A percentile compares a stretch with the other conserved stretches of the same genome.
phyloP scores from a whole-genome alignment of 1,140 invertebrate genomes.

The Epicauta chinensis region DNA sequence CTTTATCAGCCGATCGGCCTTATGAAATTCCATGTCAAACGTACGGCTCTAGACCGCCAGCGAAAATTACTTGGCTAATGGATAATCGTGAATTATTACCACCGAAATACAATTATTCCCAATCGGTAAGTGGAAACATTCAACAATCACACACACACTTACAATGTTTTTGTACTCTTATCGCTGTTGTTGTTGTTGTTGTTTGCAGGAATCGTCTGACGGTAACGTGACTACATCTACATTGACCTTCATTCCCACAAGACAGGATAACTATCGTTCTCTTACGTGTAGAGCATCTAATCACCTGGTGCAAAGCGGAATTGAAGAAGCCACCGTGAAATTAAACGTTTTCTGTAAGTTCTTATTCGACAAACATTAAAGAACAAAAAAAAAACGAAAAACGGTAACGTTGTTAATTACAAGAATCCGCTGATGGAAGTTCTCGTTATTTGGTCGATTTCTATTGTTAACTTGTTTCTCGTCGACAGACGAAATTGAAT shows the following conservation, averaged over 20 bases:
- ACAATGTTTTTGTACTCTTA: not conserved
- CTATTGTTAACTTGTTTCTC: not conserved
- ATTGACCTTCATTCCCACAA: slow-evolving; percentile 64
- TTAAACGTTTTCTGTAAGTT: slow-evolving; percentile 81
- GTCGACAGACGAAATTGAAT: not conserved
- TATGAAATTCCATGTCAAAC: slow-evolving; percentile 73
- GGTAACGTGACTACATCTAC: slow-evolving; percentile 75
- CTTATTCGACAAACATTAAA: slow-evolving; percentile 16
- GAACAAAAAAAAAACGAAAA: too few species aligned
- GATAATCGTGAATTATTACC: slow-evolving; percentile 56
- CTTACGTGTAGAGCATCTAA: slow-evolving; percentile 79
- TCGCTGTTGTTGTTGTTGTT: not conserved
- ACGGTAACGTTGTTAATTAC: slow-evolving; percentile 19
- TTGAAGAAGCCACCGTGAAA: slow-evolving; percentile 69
- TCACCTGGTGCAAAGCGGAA: slow-evolving; percentile 59
- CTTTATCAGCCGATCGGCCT: slow-evolving; percentile 70
- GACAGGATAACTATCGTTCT: slow-evolving; percentile 68
- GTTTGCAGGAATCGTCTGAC: slow-evolving; percentile 62
- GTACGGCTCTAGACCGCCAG: slow-evolving; percentile 72
- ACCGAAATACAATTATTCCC: slow-evolving; percentile 44
- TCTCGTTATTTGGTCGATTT: slow-evolving; percentile 12
- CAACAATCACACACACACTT: not conserved
- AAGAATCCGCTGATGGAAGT: slow-evolving; percentile 1
- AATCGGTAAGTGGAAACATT: slow-evolving; percentile 47
- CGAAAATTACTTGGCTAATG: slow-evolving; percentile 75